Evolutionary conservation across 2,113 vertebrate genomes (phyloP).

Genomic region (Trichomycterus rosablanca): DNA sequence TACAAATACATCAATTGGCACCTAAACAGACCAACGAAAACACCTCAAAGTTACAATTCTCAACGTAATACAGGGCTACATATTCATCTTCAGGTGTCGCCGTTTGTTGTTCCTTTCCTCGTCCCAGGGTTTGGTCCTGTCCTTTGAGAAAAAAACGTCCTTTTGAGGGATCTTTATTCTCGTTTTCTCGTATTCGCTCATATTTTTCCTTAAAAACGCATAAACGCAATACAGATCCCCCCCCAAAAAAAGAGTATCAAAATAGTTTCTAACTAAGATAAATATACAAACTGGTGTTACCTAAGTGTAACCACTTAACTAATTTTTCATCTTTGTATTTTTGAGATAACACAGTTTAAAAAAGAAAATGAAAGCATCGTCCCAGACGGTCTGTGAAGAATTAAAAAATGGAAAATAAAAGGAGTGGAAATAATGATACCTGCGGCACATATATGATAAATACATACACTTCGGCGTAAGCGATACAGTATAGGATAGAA

Average conservation of each 20-base stretch:
- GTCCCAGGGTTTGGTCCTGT: conserved; percentile 77
- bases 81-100: conserved; percentile 56
- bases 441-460: conserved; percentile 79
- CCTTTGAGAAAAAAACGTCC: conserved; percentile 66
- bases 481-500: conserved; percentile 64
- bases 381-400: conserved; percentile 73
- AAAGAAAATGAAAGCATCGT: conserved; percentile 65
- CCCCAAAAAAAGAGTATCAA: conserved; percentile 81
- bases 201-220: conserved; percentile 79
- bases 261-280: conserved; percentile 84
- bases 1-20: conserved; percentile 64
- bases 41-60: conserved; percentile 61
- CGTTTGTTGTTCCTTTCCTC: conserved; percentile 55
- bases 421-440: conserved; percentile 61
- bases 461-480: conserved; percentile 76
- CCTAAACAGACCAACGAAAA: conserved; percentile 64
- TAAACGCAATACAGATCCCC: conserved; percentile 79
- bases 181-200: too few relatives aligned
- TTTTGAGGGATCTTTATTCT: conserved; percentile 78
- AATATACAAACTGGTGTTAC: conserved; percentile 81
- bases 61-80: conserved; percentile 74
- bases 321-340: conserved; percentile 61
- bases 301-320: conserved; percentile 79
- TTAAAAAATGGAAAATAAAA: conserved; percentile 50
- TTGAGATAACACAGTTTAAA: conserved; percentile 71